Evolutionary conservation across 2,797 vertebrate genomes (phyloP), one percentile per base, ranked within the genome.

Genomic region (Xyrichtys novacula): DNA sequence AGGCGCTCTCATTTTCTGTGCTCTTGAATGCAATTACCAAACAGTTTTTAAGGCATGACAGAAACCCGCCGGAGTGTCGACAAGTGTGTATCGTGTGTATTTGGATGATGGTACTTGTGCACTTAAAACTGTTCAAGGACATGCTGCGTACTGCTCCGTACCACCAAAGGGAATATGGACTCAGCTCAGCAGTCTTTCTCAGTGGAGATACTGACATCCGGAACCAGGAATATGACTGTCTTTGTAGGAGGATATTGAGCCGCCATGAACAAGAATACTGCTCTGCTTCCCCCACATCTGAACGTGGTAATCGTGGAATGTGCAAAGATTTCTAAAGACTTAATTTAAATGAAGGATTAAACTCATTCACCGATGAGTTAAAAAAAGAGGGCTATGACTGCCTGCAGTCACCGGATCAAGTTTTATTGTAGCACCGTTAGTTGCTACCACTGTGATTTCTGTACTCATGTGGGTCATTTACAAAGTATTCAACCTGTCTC

Each of bases 291-390:
- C 64, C 46, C 53, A 48, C 32, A 31, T 68, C 31, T 60, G 63
- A 84, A 78, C 78, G 68, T 66, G 68, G 74, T 52, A 68, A 87
- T 57, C 39, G 88, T 85, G 89, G 89, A 91, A 76, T 47, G 74
- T 69, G 81, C 63, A 46, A 61, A 26, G 61, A 83, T 29, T 52
- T n/a, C 84, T 63, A 46, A 71, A 39, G 64, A 67, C 65, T 50
- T 61, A 49, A 46, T 82, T 50, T 14, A 81, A 86, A 92, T 94
- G 92, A 94, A 94, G 93, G 91, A 92, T 65, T 74, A 11, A 79
- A 74, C 75, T 77, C 62, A 34, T 78, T 74, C 71, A 49, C 46
- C 71, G 84, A 76, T 56, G 76, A 76, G 76, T 71, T 29, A 43
- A 58, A 74, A 60, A 74, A 44, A 48, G 58, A 67, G 16, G 40